Base-by-base conservation (phyloP, 2,113 vertebrate species). In the Ammodytes dubius region DNA sequence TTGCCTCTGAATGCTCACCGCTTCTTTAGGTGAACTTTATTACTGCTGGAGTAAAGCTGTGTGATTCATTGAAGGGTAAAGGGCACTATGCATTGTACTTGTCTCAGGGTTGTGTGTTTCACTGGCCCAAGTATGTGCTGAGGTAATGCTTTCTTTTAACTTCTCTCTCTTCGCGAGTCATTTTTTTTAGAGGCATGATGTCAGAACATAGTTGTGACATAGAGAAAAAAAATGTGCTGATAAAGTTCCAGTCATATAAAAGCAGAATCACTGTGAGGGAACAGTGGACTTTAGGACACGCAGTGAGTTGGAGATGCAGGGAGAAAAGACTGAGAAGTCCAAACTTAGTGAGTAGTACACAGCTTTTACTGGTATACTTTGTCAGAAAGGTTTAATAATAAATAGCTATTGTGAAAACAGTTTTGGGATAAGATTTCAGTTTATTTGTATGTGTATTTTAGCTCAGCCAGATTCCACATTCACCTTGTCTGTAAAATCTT, bases 331-430 rank as follows among this genome's bases (percentile, higher is more conserved):
- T 1, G 84, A 92, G 61, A 70, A 11, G 47, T 83, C 82, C 58
- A 81, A 13, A 40, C 87, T 93, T 70, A 80, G 92, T 94, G 66
- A 93, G 93, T 94, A 83, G 46, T 43, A 17, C 7, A n/a, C 15
- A 14, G 6, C 0, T 39, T 81, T 69, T 74, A 35, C n/a, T 46
- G 27, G 3, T 35, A 8, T n/a, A 64, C 58, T 71, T 50, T 77
- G 49, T 71, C 15, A n/a, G n/a, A n/a, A 8, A 74, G 42, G 39
- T 77, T 27, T 39, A 65, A 60, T 12, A 46, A 5, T 57, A 70
- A 54, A 61, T 66, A 58, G 27, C 4, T 11, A 35, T 8, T 4
- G 1, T 8, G 60, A 6, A 5, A 19, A 42, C 4, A 46, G 37
- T 14, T 74, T 42, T 64, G 40, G 1, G 46, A 7, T 35, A 12